Evolutionary conservation across 2,888 invertebrate genomes (phyloP).

Genomic region (Zele albiditarsus): DNA sequence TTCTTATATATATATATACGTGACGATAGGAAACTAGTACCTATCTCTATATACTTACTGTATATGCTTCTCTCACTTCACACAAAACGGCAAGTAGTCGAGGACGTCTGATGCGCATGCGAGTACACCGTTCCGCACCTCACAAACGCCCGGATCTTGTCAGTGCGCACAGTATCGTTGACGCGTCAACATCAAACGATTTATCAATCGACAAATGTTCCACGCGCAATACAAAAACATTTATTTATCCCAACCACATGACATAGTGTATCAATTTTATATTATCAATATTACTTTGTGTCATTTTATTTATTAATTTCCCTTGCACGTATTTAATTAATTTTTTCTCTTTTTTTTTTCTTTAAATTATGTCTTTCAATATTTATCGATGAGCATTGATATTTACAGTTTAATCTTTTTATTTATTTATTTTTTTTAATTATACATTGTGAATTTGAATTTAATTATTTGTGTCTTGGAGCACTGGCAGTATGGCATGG

Average conservation of each 20-base stretch:
- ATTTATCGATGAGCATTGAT: not conserved
- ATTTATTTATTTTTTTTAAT: not conserved
- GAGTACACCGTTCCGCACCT: slow-evolving; percentile 20
- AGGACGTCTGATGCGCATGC: slow-evolving; percentile 35
- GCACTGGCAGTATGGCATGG: not conserved
- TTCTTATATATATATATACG: not conserved
- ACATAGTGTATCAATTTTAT: slow-evolving; percentile 1
- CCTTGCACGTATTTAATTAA: not conserved
- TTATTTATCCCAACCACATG: not conserved
- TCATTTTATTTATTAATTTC: not conserved
- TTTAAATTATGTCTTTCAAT: not conserved
- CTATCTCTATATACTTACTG: slow-evolving; percentile 11
- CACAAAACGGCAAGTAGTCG: slow-evolving; percentile 19
- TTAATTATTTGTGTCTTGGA: not conserved
- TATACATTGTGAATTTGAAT: not conserved
- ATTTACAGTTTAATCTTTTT: not conserved
- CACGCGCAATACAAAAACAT: not conserved
- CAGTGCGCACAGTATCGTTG: slow-evolving; percentile 67
- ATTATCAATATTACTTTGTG: not conserved
- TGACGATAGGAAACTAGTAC: slow-evolving; percentile 8
- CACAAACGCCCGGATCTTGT: slow-evolving; percentile 63
- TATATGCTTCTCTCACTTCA: slow-evolving; percentile 18
- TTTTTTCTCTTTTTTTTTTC: not conserved
- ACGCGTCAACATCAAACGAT: slow-evolving; percentile 52
- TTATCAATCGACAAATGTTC: slow-evolving; percentile 15